Conservation (phyloP, 2,113 vertebrate genomes). For the Corythaixoides concolor region DNA sequence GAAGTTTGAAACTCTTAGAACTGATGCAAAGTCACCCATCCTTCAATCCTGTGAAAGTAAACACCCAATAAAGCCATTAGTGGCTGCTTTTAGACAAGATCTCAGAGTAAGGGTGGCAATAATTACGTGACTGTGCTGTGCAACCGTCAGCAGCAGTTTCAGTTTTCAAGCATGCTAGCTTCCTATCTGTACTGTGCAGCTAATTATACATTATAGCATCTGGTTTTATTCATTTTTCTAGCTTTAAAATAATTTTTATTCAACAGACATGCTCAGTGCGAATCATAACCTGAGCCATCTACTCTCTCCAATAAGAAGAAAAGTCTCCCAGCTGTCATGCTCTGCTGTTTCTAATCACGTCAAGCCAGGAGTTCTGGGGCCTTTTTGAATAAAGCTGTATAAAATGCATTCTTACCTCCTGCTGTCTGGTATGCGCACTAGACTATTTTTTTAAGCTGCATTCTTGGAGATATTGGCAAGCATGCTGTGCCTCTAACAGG, state of each 20-base stretch:
- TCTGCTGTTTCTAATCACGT: conserved; percentile 23
- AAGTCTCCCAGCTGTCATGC: background rate
- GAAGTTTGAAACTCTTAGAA: background rate
- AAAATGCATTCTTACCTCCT: conserved; percentile 25
- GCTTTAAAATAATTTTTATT: background rate
- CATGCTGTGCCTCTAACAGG: background rate
- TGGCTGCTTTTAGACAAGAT: background rate
- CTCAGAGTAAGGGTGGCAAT: background rate
- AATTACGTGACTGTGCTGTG: background rate
- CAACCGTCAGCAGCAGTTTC: background rate
- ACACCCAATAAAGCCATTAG: rapidly evolving
- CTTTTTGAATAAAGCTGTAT: background rate
- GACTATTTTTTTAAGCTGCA: conserved; percentile 45
- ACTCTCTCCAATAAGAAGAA: background rate
- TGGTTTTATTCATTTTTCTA: background rate
- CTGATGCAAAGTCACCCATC: background rate
- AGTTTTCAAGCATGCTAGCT: background rate
- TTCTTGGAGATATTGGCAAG: conserved; percentile 38
- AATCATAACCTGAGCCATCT: background rate
- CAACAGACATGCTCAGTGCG: background rate
- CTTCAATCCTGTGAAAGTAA: background rate
- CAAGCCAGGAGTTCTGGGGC: background rate
- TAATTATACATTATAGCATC: background rate
- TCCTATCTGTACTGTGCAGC: background rate
- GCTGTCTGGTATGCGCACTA: conserved; percentile 33